A percentile compares a stretch with the other conserved stretches of the same genome.
Evolutionary conservation across 2,888 invertebrate genomes (phyloP).

Genomic region (Sarcophaga caerulescens): DNA sequence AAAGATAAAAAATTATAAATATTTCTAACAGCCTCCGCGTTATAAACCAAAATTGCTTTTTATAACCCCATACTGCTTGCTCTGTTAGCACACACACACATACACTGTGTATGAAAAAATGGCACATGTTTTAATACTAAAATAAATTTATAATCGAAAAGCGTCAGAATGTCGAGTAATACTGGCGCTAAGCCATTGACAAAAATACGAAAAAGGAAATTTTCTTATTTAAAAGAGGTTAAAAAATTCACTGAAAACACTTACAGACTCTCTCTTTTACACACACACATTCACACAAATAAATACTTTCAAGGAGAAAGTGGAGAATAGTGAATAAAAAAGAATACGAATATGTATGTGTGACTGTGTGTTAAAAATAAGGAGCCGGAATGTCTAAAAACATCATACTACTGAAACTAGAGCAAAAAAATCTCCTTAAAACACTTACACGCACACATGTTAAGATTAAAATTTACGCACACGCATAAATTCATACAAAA

Average conservation of each 20-base stretch:
- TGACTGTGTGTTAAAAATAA: constrained; percentile 18
- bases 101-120: constrained; percentile 4
- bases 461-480: not conserved
- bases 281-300: not conserved
- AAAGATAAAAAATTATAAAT: constrained; percentile 9
- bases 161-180: constrained; percentile 69
- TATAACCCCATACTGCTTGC: not conserved
- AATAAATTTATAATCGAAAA: constrained; percentile 63
- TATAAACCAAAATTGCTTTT: not conserved
- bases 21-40: not conserved
- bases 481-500: not conserved
- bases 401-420: constrained; percentile 50
- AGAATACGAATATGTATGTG: not conserved
- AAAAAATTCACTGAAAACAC: constrained; percentile 26
- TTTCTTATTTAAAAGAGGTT: constrained; percentile 44
- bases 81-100: not conserved
- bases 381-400: constrained; percentile 66
- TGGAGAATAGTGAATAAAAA: not conserved
- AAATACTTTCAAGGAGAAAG: not conserved
- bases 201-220: constrained; percentile 25
- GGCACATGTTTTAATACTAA: constrained; percentile 42
- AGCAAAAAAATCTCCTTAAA: not conserved
- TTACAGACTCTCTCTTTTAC: not conserved
- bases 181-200: constrained; percentile 57
- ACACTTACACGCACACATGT: not conserved